A percentile compares a stretch with the other conserved stretches of the same genome.
These are phyloP conservation scores for Nerophis ophidion DNA, from an alignment of 2,113 vertebrate genomes.

Conservation along the genomic window DNA sequence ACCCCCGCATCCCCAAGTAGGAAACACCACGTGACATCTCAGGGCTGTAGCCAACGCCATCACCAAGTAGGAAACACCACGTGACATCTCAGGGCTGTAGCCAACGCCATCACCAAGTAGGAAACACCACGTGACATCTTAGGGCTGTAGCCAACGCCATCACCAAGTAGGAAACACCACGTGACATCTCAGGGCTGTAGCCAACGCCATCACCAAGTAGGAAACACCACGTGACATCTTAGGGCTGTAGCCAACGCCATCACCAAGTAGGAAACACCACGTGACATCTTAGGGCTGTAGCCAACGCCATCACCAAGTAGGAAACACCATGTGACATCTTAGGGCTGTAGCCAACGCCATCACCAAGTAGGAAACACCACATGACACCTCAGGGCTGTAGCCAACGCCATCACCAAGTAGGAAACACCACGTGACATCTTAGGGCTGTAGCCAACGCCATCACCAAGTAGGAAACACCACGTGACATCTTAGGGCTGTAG, in stretches of 20 bases:
- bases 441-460: slow-evolving; percentile 50
- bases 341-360: slow-evolving; percentile 50
- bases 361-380: slow-evolving; percentile 74
- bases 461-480: slow-evolving; percentile 74
- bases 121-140: neutral
- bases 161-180: slow-evolving; percentile 74
- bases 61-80: neutral
- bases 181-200: too few relatives aligned
- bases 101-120: slow-evolving; percentile 80
- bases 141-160: slow-evolving; percentile 50
- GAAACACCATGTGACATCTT: neutral
- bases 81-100: too few relatives aligned
- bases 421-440: neutral
- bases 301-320: slow-evolving; percentile 80
- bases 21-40: neutral
- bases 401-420: slow-evolving; percentile 80
- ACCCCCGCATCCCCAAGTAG: slow-evolving; percentile 88
- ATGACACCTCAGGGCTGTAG: too few relatives aligned
- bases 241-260: slow-evolving; percentile 50
- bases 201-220: slow-evolving; percentile 80
- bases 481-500: too few relatives aligned
- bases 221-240: neutral
- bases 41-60: too few relatives aligned
- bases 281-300: too few relatives aligned
- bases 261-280: slow-evolving; percentile 74